phyloP scores from a whole-genome alignment of 2,888 invertebrate species.

The Cryptus viduatorius region DNA sequence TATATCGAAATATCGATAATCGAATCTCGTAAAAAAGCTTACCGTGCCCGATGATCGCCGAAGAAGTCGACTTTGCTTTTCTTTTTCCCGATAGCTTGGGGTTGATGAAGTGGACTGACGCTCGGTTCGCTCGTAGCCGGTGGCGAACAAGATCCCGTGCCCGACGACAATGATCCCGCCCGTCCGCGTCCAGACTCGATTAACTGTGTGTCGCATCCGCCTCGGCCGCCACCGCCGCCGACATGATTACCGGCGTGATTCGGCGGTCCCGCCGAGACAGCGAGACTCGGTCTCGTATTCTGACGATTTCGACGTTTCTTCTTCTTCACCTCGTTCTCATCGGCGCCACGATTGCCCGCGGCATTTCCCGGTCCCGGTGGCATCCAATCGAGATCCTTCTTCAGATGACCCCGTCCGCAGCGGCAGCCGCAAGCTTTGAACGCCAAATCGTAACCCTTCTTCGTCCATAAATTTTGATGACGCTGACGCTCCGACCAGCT shows the following conservation, averaged over 20 bases:
- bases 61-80: slow-evolving; percentile 92
- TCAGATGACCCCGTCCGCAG: slow-evolving; percentile 96
- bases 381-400: slow-evolving; percentile 97
- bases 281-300: slow-evolving; percentile 88
- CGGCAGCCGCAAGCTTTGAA: slow-evolving; percentile 98
- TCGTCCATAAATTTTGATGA: slow-evolving; percentile 98
- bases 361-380: slow-evolving; percentile 88
- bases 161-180: slow-evolving; percentile 92
- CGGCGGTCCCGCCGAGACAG: slow-evolving; percentile 86
- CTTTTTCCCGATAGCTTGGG: slow-evolving; percentile 88
- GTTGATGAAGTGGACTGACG: slow-evolving; percentile 89
- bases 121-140: slow-evolving; percentile 92
- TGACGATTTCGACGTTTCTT: slow-evolving; percentile 90
- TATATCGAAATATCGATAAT: background rate
- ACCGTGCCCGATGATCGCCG: slow-evolving; percentile 92
- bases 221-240: slow-evolving; percentile 67
- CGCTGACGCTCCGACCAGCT: slow-evolving; percentile 98
- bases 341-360: slow-evolving; percentile 85
- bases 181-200: slow-evolving; percentile 86
- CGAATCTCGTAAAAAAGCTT: slow-evolving; percentile 82
- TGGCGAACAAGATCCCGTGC: slow-evolving; percentile 92
- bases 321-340: slow-evolving; percentile 87
- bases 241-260: slow-evolving; percentile 83
- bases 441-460: slow-evolving; percentile 98
- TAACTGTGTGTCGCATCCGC: slow-evolving; percentile 77